These are phyloP conservation scores for Gadus macrocephalus DNA, from an alignment of 2,113 vertebrate genomes.

Conservation along the genomic window DNA sequence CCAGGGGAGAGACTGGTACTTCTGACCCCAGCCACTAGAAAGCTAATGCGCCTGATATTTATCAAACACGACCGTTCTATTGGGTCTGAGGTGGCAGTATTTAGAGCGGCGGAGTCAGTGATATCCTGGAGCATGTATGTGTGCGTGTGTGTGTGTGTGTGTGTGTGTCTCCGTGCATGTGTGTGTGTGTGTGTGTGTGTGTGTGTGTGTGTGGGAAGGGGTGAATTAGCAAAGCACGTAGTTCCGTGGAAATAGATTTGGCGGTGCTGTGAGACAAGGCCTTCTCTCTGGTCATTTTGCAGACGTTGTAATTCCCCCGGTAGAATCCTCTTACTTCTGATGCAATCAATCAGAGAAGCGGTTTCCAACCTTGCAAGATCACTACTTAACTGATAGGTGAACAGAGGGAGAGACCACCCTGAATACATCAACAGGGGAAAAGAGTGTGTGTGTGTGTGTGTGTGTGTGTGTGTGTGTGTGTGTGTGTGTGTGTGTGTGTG, in stretches of 20 bases:
- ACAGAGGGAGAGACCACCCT: neutral
- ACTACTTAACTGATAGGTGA: neutral
- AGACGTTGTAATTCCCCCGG: conserved; percentile 5
- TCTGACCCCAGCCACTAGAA: no score
- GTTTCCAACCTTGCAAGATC: neutral
- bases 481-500: neutral
- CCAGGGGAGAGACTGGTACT: no score
- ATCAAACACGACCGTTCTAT: no score
- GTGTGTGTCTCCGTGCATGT: no score
- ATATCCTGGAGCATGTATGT: neutral
- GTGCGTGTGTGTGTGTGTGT: no score
- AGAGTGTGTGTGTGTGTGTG: no score
- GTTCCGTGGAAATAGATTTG: neutral
- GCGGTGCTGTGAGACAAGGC: neutral
- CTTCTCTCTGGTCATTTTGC: neutral
- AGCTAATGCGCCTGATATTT: no score
- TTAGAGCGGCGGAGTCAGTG: neutral
- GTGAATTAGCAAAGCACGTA: neutral
- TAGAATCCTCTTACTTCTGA: conserved; percentile 14
- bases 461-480: neutral
- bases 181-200: no score
- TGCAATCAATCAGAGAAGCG: neutral
- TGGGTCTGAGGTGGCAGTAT: neutral
- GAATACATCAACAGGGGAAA: neutral
- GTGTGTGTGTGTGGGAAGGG: neutral